phyloP scores from a whole-genome alignment of 2,797 vertebrate genomes.

The Jordanella pulchra region DNA sequence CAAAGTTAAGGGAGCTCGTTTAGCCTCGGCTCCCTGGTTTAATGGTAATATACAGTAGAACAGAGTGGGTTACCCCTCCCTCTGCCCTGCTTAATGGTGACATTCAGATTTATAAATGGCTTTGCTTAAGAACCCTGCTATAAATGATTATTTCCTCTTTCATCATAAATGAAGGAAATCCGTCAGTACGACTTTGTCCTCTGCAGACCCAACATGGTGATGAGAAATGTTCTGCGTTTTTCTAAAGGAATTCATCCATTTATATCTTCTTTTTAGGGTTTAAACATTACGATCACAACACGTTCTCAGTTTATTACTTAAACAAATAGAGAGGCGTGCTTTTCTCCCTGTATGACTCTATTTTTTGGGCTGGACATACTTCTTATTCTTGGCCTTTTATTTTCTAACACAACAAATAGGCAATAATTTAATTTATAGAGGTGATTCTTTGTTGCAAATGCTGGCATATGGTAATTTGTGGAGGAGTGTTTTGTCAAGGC shows the following conservation, averaged over 20 bases:
- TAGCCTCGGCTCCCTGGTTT: constrained; percentile 62
- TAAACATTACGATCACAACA: constrained; percentile 61
- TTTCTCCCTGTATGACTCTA: constrained; percentile 55
- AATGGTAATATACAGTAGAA: constrained; percentile 65
- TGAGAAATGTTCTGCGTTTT: constrained; percentile 76
- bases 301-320: constrained; percentile 74
- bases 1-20: constrained; percentile 69
- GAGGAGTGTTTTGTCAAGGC: background rate
- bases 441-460: constrained; percentile 8
- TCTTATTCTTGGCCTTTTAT: constrained; percentile 75
- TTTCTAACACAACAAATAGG: constrained; percentile 36
- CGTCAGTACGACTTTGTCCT: constrained; percentile 77
- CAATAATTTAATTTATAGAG: constrained; percentile 45
- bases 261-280: constrained; percentile 71
- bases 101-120: constrained; percentile 80
- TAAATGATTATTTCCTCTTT: constrained; percentile 81
- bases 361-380: constrained; percentile 72
- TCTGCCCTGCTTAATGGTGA: constrained; percentile 68
- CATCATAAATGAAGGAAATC: constrained; percentile 78
- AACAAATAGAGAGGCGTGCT: constrained; percentile 70
- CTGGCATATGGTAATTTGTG: constrained; percentile 6
- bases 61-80: constrained; percentile 44
- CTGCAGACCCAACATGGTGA: constrained; percentile 84
- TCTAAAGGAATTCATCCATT: constrained; percentile 78
- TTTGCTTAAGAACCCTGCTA: constrained; percentile 72